A percentile compares a stretch with the other conserved stretches of the same genome.
These are phyloP conservation scores for Synanthedon tipuliformis DNA, from an alignment of 2,888 invertebrate genomes.

Conservation along the genomic window DNA sequence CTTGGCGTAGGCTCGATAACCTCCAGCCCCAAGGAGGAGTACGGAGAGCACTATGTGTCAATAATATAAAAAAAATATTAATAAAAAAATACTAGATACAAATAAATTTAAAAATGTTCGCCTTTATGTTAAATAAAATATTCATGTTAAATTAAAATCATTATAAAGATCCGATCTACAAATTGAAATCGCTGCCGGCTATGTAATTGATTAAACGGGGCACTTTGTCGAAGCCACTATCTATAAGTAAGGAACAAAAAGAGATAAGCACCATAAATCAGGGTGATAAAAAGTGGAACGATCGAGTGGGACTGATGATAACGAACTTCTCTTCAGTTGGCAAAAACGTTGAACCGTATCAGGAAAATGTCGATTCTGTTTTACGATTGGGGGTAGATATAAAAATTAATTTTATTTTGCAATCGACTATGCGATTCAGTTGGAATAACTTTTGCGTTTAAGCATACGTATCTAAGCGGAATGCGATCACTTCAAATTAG, in stretches of 20 bases:
- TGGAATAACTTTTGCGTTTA: no score
- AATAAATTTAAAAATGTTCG: no score
- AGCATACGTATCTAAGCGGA: no score
- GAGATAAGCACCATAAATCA: constrained; percentile 57
- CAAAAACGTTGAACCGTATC: not conserved
- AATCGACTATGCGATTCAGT: no score
- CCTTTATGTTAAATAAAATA: no score
- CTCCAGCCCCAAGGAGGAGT: no score
- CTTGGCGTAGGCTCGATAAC: no score
- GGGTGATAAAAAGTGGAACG: constrained; percentile 40
- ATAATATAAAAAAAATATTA: no score
- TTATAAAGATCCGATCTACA: constrained; percentile 11
- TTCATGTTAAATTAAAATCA: not conserved
- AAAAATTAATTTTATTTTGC: no score
- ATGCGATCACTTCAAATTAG: no score
- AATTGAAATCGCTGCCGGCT: constrained; percentile 37
- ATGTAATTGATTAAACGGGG: constrained; percentile 49
- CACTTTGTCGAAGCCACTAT: constrained; percentile 42
- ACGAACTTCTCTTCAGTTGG: constrained; percentile 10
- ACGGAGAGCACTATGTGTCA: no score
- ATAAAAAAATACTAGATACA: no score
- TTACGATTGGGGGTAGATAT: not conserved
- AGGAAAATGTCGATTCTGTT: constrained; percentile 4
- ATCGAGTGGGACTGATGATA: constrained; percentile 13
- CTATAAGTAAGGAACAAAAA: constrained; percentile 22